These are phyloP conservation scores for Hyphantria cunea DNA, from an alignment of 1,140 invertebrate species.

Conservation along the genomic window DNA sequence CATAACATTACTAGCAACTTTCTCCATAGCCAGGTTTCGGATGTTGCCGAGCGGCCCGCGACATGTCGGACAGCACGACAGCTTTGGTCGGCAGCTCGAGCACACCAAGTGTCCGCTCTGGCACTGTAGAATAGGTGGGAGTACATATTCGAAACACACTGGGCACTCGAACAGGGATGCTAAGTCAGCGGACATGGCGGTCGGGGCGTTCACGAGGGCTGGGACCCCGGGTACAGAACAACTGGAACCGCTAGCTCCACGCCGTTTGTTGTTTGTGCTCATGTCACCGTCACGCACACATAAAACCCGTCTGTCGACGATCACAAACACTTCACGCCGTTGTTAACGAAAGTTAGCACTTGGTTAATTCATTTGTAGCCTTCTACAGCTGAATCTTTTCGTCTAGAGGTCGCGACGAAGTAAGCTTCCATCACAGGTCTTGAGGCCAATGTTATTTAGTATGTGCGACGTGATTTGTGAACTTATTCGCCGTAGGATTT, in stretches of 20 bases:
- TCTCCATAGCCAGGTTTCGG: constrained; percentile 99
- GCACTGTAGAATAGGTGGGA: constrained; percentile 96
- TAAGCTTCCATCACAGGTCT: constrained; percentile 73
- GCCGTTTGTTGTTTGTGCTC: constrained; percentile 78
- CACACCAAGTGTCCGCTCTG: constrained; percentile 95
- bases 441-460: constrained; percentile 48
- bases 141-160: constrained; percentile 99
- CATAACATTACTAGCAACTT: constrained; percentile 98
- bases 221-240: constrained; percentile 75
- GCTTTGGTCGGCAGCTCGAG: constrained; percentile 97
- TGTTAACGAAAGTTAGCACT: constrained; percentile 27
- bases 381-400: constrained; percentile 65
- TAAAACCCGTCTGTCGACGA: constrained; percentile 61
- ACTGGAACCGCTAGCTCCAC: constrained; percentile 78
- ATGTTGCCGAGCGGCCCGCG: constrained; percentile 98
- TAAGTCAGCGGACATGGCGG: constrained; percentile 90
- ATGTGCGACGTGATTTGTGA: constrained; percentile 29
- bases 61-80: constrained; percentile 98
- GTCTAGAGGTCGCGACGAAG: constrained; percentile 55
- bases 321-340: constrained; percentile 40
- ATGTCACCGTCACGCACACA: constrained; percentile 75
- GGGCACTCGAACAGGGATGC: constrained; percentile 99
- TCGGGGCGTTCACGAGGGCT: constrained; percentile 74
- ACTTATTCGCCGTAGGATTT: constrained; percentile 22
- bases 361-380: constrained; percentile 69